These are phyloP conservation scores for Formicarius rufipectus DNA, from an alignment of 2,113 vertebrate genomes.

Conservation along the genomic window DNA sequence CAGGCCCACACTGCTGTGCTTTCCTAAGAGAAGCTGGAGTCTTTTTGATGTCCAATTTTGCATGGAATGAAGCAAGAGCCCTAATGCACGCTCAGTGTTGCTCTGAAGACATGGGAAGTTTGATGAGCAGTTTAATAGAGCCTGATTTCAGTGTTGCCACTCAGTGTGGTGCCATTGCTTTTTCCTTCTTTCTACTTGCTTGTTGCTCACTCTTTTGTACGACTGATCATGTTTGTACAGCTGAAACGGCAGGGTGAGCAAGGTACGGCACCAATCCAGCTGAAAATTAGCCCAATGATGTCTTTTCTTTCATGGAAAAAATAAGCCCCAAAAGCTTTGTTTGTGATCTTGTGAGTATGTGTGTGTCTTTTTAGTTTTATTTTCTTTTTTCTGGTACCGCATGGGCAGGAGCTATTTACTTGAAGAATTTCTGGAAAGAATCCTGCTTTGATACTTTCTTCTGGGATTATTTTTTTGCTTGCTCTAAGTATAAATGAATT, in stretches of 20 bases:
- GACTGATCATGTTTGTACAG: conserved; percentile 20
- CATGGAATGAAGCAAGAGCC: not conserved
- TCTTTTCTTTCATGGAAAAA: conserved; percentile 47
- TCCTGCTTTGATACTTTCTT: conserved; percentile 63
- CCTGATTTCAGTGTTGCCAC: not conserved
- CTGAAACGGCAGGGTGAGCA: conserved; percentile 27
- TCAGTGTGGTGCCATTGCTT: not conserved
- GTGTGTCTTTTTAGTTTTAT: conserved; percentile 59
- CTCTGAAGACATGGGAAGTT: conserved; percentile 17
- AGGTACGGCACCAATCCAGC: not conserved
- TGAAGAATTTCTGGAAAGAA: conserved; percentile 60
- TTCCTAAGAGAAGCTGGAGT: not conserved
- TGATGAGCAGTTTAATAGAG: conserved; percentile 4
- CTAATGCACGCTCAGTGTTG: not conserved
- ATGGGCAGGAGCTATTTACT: conserved; percentile 57
- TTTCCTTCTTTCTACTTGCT: conserved; percentile 23
- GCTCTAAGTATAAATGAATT: conserved; percentile 44
- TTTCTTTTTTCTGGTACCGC: conserved; percentile 51
- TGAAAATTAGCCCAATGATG: conserved; percentile 35
- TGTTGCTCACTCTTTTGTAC: conserved; percentile 17
- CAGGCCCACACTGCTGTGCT: not conserved
- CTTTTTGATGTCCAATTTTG: not conserved
- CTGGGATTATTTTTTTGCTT: conserved; percentile 60
- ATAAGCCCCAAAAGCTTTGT: conserved; percentile 52
- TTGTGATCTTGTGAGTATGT: conserved; percentile 56